Evolutionary conservation across 2,888 invertebrate genomes (phyloP).

Genomic region (Acanthopleura granulata): DNA sequence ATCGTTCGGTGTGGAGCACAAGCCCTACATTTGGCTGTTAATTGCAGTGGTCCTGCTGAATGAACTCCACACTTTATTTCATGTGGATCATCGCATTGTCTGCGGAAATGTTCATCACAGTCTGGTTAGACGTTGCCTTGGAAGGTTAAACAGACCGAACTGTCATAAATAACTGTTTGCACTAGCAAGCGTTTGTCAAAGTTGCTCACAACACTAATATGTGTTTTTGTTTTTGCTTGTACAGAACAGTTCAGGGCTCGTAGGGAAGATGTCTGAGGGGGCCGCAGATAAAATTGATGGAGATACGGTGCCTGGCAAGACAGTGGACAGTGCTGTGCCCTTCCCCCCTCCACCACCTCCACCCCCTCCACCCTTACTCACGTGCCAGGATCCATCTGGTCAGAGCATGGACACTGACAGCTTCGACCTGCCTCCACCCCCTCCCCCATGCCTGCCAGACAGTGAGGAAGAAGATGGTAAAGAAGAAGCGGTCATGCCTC

Average conservation of each 20-base stretch:
- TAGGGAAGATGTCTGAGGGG: not conserved
- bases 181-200: too few relatives aligned
- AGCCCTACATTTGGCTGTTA: too few relatives aligned
- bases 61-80: too few relatives aligned
- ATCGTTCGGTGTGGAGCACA: too few relatives aligned
- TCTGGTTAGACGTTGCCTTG: too few relatives aligned
- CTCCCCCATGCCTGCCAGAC: not conserved
- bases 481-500: not conserved
- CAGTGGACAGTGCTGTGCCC: not conserved
- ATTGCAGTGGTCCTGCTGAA: too few relatives aligned
- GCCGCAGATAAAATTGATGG: not conserved
- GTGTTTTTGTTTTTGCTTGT: not conserved
- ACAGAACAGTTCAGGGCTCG: not conserved
- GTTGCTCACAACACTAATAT: too few relatives aligned
- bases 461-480: not conserved
- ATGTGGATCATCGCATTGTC: too few relatives aligned
- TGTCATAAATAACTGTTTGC: too few relatives aligned
- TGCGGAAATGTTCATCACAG: too few relatives aligned
- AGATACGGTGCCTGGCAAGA: not conserved
- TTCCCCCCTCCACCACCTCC: not conserved
- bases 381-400: too few relatives aligned
- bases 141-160: too few relatives aligned
- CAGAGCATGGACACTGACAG: not conserved
- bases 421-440: not conserved
- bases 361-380: not conserved